Conservation (phyloP, 2,888 invertebrate species). For the Drosophila quasianomalipes region DNA sequence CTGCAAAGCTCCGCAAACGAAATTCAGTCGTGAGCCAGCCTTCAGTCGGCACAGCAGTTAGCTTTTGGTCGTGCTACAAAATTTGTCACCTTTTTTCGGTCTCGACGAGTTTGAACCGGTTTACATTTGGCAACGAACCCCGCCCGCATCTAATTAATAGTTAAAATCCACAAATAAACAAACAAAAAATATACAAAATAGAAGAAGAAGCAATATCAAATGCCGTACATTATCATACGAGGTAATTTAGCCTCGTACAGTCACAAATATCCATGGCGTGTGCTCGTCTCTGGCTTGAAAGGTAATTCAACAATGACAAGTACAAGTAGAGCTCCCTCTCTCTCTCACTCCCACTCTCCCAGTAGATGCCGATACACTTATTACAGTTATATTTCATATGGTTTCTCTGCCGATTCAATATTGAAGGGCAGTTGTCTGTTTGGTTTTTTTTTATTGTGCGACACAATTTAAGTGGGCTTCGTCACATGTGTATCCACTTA, state of each 20-base stretch:
- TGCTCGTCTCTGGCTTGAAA: slow-evolving; percentile 94
- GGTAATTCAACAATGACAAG: slow-evolving; percentile 86
- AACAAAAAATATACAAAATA: slow-evolving; percentile 39
- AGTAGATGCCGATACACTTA: slow-evolving; percentile 12
- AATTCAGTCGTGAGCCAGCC: slow-evolving; percentile 71
- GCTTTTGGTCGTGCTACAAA: slow-evolving; percentile 45
- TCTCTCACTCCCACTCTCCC: neutral
- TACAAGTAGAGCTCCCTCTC: slow-evolving; percentile 25
- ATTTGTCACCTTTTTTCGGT: slow-evolving; percentile 37
- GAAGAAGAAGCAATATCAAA: slow-evolving; percentile 83
- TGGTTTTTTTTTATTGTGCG: slow-evolving; percentile 52
- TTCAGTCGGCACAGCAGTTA: slow-evolving; percentile 59
- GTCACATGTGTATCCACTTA: slow-evolving; percentile 30
- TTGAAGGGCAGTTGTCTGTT: slow-evolving; percentile 26
- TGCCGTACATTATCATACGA: slow-evolving; percentile 96
- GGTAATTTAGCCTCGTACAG: slow-evolving; percentile 95
- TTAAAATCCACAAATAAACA: slow-evolving; percentile 31
- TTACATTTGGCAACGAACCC: slow-evolving; percentile 33
- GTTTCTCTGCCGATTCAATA: slow-evolving; percentile 23
- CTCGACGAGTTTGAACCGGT: slow-evolving; percentile 57
- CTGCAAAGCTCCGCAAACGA: slow-evolving; percentile 47
- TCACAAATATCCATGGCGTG: slow-evolving; percentile 94
- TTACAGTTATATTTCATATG: slow-evolving; percentile 34
- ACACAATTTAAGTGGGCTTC: slow-evolving; percentile 66
- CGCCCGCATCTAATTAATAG: slow-evolving; percentile 58